Percentiles rank a stretch among this genome's conserved stretches.
Conservation (phyloP, 2,888 invertebrate genomes). For the Strigamia crassipes region DNA sequence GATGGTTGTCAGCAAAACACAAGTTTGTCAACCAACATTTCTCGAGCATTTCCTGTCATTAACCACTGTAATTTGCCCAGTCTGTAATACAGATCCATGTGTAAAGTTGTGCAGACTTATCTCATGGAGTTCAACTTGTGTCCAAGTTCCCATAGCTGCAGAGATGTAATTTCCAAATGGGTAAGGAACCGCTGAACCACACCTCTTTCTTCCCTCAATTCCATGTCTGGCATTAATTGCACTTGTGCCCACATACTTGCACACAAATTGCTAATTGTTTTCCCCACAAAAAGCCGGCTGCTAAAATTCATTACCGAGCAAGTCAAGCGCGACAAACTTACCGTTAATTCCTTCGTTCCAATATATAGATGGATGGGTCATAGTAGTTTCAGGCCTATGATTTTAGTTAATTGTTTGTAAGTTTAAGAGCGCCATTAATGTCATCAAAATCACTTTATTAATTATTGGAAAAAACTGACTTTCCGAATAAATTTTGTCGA, state of each 20-base stretch:
- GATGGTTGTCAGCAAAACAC: neutral
- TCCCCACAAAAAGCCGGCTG: no score
- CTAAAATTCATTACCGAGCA: no score
- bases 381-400: no score
- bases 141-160: neutral
- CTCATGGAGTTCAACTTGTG: neutral
- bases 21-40: constrained; percentile 18
- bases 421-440: no score
- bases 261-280: neutral
- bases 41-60: neutral
- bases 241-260: neutral
- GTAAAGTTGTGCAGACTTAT: neutral
- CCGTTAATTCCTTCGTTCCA: neutral
- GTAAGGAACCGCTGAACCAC: neutral
- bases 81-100: constrained; percentile 15
- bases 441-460: no score
- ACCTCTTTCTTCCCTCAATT: neutral
- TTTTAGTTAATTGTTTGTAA: no score
- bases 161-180: neutral
- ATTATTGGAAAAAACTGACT: no score
- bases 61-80: neutral
- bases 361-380: no score
- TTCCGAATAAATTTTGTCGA: no score
- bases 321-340: neutral
- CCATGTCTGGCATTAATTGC: neutral